A percentile compares a stretch with the other conserved stretches of the same genome.
Evolutionary conservation across 2,113 vertebrate species (phyloP).

Genomic region (Suncus etruscus): DNA sequence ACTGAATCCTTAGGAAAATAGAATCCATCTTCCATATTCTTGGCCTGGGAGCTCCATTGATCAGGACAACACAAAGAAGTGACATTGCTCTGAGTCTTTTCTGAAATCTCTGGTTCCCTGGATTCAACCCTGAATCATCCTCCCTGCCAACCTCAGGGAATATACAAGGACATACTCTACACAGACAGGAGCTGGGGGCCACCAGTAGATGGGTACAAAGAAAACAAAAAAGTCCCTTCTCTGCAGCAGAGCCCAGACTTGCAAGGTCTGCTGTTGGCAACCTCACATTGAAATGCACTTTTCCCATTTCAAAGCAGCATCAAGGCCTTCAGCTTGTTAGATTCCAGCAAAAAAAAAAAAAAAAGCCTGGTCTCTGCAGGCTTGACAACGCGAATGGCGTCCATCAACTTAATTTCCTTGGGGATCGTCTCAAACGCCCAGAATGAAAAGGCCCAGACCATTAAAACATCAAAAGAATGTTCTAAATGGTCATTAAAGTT

Average conservation of each 20-base stretch:
- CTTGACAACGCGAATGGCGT: conserved; percentile 73
- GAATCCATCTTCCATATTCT: conserved; percentile 46
- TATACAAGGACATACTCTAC: neutral
- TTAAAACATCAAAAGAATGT: conserved; percentile 79
- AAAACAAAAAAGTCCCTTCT: neutral
- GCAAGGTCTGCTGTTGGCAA: conserved; percentile 9
- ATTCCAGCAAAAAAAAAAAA: conserved; percentile 50
- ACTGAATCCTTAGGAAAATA: conserved; percentile 20
- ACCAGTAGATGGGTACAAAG: neutral
- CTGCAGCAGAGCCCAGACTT: conserved; percentile 5
- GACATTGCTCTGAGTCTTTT: neutral
- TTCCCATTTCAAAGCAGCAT: conserved; percentile 54
- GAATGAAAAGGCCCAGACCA: conserved; percentile 73
- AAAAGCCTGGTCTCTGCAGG: conserved; percentile 68
- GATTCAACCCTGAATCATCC: neutral
- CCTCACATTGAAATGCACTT: conserved; percentile 56
- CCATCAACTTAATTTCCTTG: conserved; percentile 81
- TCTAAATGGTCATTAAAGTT: conserved; percentile 80
- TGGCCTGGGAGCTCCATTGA: neutral
- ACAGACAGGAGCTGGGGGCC: neutral
- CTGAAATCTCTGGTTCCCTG: conserved; percentile 3
- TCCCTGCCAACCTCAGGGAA: neutral
- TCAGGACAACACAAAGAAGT: conserved; percentile 6
- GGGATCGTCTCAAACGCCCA: conserved; percentile 66
- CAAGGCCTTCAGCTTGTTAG: conserved; percentile 59